These are phyloP conservation scores for Bhutanitis thaidina DNA, from an alignment of 2,888 invertebrate species.

Conservation along the genomic window DNA sequence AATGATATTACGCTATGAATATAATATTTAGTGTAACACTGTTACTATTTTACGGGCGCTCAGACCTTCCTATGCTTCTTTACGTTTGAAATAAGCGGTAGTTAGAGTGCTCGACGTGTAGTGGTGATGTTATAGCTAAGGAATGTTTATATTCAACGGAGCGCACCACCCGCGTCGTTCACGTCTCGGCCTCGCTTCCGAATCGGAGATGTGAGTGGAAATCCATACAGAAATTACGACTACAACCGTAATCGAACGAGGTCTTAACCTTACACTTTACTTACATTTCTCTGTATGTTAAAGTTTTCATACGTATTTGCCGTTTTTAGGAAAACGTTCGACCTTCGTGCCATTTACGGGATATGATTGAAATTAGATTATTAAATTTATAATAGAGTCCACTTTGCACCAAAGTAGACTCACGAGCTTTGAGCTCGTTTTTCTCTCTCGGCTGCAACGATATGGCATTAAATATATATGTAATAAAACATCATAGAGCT, in stretches of 20 bases:
- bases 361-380: no score
- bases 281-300: conserved; percentile 2
- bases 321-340: no score
- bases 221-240: conserved; percentile 21
- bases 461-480: no score
- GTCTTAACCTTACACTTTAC: conserved; percentile 6
- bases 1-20: conserved; percentile 15
- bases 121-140: conserved; percentile 49
- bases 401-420: no score
- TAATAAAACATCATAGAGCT: no score
- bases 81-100: conserved; percentile 24
- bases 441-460: no score
- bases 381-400: no score
- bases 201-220: conserved; percentile 50
- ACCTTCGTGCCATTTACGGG: no score
- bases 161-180: conserved; percentile 67
- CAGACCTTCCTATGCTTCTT: conserved; percentile 20
- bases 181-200: conserved; percentile 44
- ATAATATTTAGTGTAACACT: conserved; percentile 16
- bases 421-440: no score
- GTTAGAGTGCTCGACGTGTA: conserved; percentile 34
- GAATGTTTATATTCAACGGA: conserved; percentile 62
- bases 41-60: conserved; percentile 8
- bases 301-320: no score
- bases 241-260: conserved; percentile 8